These are phyloP conservation scores for Scaptomyza tumidula DNA, from an alignment of 2,888 invertebrate genomes.

Conservation along the genomic window DNA sequence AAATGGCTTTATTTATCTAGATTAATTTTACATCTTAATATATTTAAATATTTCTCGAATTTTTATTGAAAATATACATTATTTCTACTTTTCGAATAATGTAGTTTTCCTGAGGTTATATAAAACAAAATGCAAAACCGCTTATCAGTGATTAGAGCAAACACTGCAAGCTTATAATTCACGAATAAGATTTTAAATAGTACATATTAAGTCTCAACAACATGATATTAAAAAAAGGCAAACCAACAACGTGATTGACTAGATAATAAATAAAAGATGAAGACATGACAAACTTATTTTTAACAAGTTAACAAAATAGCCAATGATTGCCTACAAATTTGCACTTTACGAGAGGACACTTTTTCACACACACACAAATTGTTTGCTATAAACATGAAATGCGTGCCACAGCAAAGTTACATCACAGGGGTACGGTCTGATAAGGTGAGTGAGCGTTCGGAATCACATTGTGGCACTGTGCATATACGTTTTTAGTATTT, in stretches of 20 bases:
- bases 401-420: slow-evolving; percentile 7
- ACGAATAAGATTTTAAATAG: slow-evolving; percentile 19
- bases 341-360: slow-evolving; percentile 40
- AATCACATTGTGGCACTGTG: slow-evolving; percentile 19
- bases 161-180: background rate
- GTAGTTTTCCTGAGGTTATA: too few species aligned
- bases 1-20: too few species aligned
- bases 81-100: too few species aligned
- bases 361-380: background rate
- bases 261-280: too few species aligned
- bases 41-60: too few species aligned
- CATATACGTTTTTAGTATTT: too few species aligned
- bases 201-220: slow-evolving; percentile 41
- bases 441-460: background rate
- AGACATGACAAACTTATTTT: too few species aligned
- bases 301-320: slow-evolving; percentile 41
- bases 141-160: too few species aligned
- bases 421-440: background rate
- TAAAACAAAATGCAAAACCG: too few species aligned
- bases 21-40: too few species aligned
- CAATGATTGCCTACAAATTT: slow-evolving; percentile 69
- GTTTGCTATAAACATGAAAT: slow-evolving; percentile 6
- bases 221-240: slow-evolving; percentile 36
- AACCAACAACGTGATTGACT: slow-evolving; percentile 18
- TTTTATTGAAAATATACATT: too few species aligned